Conservation (phyloP, 1,140 invertebrate genomes). For the Macrostomum lignano region DNA sequence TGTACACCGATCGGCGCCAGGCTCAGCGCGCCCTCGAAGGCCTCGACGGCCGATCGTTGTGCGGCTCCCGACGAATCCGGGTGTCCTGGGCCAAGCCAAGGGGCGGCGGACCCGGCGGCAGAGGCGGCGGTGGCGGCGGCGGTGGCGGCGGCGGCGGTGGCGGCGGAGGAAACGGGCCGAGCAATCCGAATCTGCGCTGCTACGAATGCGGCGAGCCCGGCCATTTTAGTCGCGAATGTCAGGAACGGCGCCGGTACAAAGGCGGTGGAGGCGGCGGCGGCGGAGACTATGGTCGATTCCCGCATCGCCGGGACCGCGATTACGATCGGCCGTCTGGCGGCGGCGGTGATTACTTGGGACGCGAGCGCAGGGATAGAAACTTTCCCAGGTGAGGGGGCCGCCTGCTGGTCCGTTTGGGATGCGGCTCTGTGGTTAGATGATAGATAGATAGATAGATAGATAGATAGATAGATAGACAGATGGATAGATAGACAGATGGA, state of each 20-base stretch:
- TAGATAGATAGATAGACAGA: no score
- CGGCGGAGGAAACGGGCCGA: constrained; percentile 5
- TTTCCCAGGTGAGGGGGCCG: no score
- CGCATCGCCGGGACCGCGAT: constrained; percentile 13
- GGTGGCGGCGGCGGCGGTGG: constrained; percentile 6
- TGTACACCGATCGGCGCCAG: constrained; percentile 7
- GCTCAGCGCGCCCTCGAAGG: constrained; percentile 6
- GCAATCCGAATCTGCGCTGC: constrained; percentile 26
- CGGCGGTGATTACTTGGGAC: no score
- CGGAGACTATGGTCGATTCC: no score
- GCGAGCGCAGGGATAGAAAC: no score
- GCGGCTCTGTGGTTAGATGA: no score
- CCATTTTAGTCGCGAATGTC: constrained; percentile 52
- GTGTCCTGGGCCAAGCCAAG: neutral
- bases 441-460: no score
- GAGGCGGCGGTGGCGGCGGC: constrained; percentile 6
- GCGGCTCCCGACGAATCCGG: no score
- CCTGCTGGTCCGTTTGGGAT: no score
- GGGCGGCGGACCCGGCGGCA: neutral
- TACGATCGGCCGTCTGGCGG: constrained; percentile 11
- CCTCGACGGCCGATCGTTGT: constrained; percentile 6
- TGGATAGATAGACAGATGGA: no score
- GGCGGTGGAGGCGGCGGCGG: no score
- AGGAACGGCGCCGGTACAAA: neutral
- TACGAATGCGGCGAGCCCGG: constrained; percentile 58